Evolutionary conservation across 1,140 invertebrate genomes (phyloP).

Genomic region (Drosophila erecta): DNA sequence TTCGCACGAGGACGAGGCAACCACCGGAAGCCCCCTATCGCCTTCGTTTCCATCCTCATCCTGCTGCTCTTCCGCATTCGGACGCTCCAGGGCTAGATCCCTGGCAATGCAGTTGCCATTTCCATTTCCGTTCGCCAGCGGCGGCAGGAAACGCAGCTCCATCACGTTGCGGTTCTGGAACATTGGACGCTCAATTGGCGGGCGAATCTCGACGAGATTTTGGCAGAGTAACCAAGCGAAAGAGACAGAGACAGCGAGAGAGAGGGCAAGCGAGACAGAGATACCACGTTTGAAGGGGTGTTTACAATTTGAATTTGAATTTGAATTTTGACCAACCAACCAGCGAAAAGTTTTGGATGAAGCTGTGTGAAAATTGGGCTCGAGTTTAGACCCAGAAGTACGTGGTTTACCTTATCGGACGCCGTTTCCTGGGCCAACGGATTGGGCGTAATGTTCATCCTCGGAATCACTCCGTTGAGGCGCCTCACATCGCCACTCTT

Average conservation of each 20-base stretch:
- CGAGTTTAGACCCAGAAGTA: neutral
- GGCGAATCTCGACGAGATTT: constrained; percentile 20
- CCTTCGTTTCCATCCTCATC: constrained; percentile 13
- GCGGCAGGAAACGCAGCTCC: constrained; percentile 83
- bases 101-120: constrained; percentile 24
- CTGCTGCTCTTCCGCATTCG: neutral
- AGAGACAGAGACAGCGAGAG: constrained; percentile 26
- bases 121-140: constrained; percentile 26
- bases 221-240: constrained; percentile 12
- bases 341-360: constrained; percentile 68
- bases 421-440: constrained; percentile 87
- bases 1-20: constrained; percentile 78
- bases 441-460: constrained; percentile 90
- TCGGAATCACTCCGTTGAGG: constrained; percentile 87
- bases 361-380: constrained; percentile 32
- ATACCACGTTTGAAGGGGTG: constrained; percentile 17
- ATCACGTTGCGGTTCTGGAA: constrained; percentile 84
- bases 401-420: constrained; percentile 77
- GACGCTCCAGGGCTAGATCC: constrained; percentile 15
- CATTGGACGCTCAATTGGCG: constrained; percentile 69
- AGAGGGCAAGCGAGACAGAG: constrained; percentile 33
- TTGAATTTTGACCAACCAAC: constrained; percentile 73
- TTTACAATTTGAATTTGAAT: constrained; percentile 22
- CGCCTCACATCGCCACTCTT: constrained; percentile 78
- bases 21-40: constrained; percentile 7